phyloP scores from a whole-genome alignment of 64 coral and sea anemone genomes.

The Stichodactyla mertensii region DNA sequence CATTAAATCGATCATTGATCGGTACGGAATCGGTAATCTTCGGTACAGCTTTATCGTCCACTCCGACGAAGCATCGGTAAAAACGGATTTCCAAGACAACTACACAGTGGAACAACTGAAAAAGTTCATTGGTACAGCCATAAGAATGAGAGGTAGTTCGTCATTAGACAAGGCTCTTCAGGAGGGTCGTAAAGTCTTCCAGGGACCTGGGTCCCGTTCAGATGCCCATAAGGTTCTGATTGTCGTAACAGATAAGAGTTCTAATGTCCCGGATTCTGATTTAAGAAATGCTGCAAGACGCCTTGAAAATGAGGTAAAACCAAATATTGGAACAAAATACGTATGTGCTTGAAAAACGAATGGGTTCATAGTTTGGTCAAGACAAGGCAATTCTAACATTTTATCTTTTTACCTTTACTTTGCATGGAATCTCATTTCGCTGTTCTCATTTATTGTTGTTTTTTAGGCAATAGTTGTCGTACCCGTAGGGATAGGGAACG shows the following conservation, averaged over 20 bases:
- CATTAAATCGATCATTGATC: constrained; percentile 64
- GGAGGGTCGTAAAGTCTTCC: constrained; percentile 20
- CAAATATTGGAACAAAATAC: neutral
- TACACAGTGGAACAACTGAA: constrained; percentile 16
- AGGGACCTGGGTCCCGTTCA: constrained; percentile 13
- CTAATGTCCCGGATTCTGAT: constrained; percentile 20
- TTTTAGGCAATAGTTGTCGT: constrained; percentile 46
- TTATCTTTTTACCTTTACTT: too few relatives aligned
- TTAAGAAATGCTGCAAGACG: constrained; percentile 1
- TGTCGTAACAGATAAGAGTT: constrained; percentile 47
- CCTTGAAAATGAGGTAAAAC: constrained; percentile 33
- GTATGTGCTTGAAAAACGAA: too few relatives aligned
- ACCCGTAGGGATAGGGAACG: constrained; percentile 61
- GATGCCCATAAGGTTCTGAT: constrained; percentile 36
- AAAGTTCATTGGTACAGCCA: neutral
- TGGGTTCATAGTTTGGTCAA: too few relatives aligned
- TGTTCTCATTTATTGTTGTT: too few relatives aligned
- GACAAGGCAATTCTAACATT: constrained; percentile 2
- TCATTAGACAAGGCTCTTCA: constrained; percentile 29
- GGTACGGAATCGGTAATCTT: constrained; percentile 69
- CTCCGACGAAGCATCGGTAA: neutral
- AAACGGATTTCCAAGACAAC: constrained; percentile 36
- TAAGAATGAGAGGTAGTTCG: constrained; percentile 4
- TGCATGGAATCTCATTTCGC: too few relatives aligned
- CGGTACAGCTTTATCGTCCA: constrained; percentile 63